A percentile compares a stretch with the other conserved stretches of the same genome.
phyloP scores from a whole-genome alignment of 2,888 invertebrate species.

The Capitulum mitella region DNA sequence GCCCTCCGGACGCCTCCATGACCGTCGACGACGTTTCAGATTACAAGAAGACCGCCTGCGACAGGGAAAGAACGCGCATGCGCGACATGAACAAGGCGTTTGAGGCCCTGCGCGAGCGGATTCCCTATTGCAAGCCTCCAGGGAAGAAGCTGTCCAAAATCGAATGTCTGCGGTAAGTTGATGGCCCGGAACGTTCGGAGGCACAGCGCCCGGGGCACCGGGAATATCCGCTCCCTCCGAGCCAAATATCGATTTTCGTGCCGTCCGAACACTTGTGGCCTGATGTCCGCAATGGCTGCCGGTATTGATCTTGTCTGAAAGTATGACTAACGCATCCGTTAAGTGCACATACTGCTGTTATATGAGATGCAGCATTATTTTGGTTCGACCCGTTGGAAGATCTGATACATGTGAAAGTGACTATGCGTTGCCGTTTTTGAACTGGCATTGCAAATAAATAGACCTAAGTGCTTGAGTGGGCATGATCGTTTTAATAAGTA shows the following conservation, averaged over 20 bases:
- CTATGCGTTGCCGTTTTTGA: too few relatives aligned
- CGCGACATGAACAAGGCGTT: conserved; percentile 78
- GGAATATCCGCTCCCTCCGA: neutral
- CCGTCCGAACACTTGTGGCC: neutral
- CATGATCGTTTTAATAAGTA: too few relatives aligned
- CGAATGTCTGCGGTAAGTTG: conserved; percentile 62
- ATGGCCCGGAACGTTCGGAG: neutral
- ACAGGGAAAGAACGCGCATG: conserved; percentile 74
- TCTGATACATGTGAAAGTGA: too few relatives aligned
- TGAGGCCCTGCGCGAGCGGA: conserved; percentile 62
- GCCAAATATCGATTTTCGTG: neutral
- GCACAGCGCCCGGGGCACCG: too few relatives aligned
- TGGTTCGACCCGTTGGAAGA: too few relatives aligned
- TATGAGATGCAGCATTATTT: too few relatives aligned
- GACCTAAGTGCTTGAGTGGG: too few relatives aligned
- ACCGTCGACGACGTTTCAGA: conserved; percentile 48
- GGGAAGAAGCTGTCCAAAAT: conserved; percentile 81
- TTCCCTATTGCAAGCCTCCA: conserved; percentile 67
- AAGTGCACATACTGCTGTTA: too few relatives aligned
- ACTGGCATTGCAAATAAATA: too few relatives aligned
- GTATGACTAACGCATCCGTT: too few relatives aligned
- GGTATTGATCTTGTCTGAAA: neutral
- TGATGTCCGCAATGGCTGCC: neutral
- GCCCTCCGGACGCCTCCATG: neutral
- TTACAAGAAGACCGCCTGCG: conserved; percentile 75